Conservation (phyloP, 2,797 vertebrate species). For the Chelidonichthys spinosus region DNA sequence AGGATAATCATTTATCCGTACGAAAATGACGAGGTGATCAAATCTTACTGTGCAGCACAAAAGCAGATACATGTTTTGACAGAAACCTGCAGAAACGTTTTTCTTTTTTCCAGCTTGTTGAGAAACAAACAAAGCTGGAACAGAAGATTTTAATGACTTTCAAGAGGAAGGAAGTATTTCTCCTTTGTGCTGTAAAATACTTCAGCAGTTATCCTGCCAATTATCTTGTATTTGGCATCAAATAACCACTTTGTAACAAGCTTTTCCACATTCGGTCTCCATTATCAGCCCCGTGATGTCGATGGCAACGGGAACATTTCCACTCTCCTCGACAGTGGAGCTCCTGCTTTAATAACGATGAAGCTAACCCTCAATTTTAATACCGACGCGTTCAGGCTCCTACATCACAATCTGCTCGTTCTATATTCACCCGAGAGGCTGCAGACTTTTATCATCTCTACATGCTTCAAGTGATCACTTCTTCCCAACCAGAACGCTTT, state of each 20-base stretch:
- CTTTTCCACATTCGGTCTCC: too few species aligned
- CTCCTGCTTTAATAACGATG: conserved; percentile 36
- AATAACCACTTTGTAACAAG: background rate
- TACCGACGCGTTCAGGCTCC: conserved; percentile 26
- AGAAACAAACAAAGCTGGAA: background rate
- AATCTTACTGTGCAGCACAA: background rate
- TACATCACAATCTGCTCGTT: conserved; percentile 46
- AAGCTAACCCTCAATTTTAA: conserved; percentile 5
- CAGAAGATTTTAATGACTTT: background rate
- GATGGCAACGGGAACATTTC: background rate
- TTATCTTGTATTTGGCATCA: background rate
- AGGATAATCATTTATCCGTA: background rate
- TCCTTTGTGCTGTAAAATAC: background rate
- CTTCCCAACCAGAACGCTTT: conserved; percentile 13
- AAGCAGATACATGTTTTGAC: background rate
- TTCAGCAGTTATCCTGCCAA: background rate
- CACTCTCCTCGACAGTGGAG: background rate
- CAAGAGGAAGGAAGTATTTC: background rate
- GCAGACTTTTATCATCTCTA: conserved; percentile 46
- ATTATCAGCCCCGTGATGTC: too few species aligned
- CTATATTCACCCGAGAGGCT: conserved; percentile 67
- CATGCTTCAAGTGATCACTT: conserved; percentile 39
- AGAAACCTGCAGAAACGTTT: background rate
- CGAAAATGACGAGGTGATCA: background rate
- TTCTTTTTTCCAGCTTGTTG: background rate